Percentiles rank a stretch among this genome's conserved stretches.
Evolutionary conservation across 2,113 vertebrate genomes (phyloP).

Genomic region (Probosciger aterrimus): DNA sequence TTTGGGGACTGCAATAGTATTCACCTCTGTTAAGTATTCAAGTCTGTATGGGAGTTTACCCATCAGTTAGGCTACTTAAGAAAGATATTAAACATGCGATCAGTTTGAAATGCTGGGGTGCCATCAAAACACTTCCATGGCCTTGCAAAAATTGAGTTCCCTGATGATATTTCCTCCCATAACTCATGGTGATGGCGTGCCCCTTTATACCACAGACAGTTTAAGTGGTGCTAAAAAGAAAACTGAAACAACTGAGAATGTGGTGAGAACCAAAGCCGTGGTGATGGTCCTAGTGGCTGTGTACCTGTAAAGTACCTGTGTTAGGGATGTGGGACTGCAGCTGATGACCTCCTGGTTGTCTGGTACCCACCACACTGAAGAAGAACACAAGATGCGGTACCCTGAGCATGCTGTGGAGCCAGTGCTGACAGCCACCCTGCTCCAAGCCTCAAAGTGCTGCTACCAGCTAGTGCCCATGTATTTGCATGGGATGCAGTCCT

Average conservation of each 20-base stretch:
- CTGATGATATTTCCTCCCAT: neutral
- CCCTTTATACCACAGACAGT: neutral
- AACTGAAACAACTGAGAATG: neutral
- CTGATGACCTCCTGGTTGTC: neutral
- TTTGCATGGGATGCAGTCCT: neutral
- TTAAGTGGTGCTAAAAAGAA: neutral
- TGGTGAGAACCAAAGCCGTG: fast-evolving
- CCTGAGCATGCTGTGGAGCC: fast-evolving
- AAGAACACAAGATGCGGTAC: neutral
- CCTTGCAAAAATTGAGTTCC: neutral
- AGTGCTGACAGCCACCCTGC: fast-evolving
- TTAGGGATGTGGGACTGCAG: neutral
- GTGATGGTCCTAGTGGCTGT: neutral
- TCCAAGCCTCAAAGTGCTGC: neutral
- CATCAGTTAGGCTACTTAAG: neutral
- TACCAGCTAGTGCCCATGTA: neutral
- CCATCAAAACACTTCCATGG: neutral
- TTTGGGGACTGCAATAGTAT: neutral
- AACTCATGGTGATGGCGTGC: neutral
- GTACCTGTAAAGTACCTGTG: fast-evolving
- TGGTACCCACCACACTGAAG: neutral
- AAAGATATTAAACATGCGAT: neutral
- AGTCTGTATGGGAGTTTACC: neutral
- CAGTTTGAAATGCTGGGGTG: neutral
- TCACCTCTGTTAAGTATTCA: neutral